phyloP scores from a whole-genome alignment of 2,113 vertebrate genomes.

The Centropus unirufus region DNA sequence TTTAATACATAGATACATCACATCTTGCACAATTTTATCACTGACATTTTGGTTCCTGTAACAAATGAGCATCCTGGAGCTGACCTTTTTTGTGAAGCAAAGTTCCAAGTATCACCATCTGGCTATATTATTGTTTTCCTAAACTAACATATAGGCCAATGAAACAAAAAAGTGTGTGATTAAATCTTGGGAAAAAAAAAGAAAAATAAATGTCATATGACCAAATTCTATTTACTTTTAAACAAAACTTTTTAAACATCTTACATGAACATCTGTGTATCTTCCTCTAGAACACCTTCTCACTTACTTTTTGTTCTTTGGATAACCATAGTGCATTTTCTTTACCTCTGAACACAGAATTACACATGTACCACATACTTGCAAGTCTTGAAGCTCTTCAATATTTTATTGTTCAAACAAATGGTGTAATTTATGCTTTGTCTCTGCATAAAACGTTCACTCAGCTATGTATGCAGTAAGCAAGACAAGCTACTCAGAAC shows the following conservation, averaged over 20 bases:
- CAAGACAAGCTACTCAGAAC: not conserved
- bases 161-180: not conserved
- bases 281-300: not conserved
- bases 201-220: not conserved
- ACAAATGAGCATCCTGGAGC: conserved; percentile 6
- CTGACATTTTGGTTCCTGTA: conserved; percentile 34
- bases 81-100: conserved; percentile 36
- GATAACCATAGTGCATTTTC: not conserved
- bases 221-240: not conserved
- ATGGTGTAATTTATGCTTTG: not conserved
- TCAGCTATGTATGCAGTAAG: not conserved
- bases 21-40: not conserved
- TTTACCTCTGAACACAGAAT: not conserved
- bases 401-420: not conserved
- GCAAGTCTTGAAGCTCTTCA: not conserved
- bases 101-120: not conserved
- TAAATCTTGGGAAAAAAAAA: not conserved
- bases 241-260: not conserved
- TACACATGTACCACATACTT: not conserved
- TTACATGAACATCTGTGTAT: not conserved
- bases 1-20: conserved; percentile 18
- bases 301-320: not conserved
- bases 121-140: not conserved
- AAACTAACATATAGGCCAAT: not conserved
- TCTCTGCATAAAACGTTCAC: not conserved